phyloP scores from a whole-genome alignment of 2,888 invertebrate genomes.

The Pseudanteris insignis region DNA sequence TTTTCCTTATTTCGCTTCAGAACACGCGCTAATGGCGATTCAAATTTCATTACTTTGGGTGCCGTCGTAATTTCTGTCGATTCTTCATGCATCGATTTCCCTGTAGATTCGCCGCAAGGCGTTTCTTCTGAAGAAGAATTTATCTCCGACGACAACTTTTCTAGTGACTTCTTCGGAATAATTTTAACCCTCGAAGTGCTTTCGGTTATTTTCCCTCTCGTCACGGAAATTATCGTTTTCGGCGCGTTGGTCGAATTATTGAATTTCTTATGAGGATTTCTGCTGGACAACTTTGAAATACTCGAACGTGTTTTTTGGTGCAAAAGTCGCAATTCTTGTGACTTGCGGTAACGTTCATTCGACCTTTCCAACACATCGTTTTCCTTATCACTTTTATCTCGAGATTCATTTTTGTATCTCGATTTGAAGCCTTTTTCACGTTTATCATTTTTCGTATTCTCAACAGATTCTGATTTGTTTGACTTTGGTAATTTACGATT shows the following conservation, averaged over 20 bases:
- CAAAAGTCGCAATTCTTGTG: slow-evolving; percentile 1
- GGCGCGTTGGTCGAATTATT: slow-evolving; percentile 33
- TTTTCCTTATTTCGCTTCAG: slow-evolving; percentile 26
- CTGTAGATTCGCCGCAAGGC: slow-evolving; percentile 21
- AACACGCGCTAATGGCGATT: slow-evolving; percentile 29
- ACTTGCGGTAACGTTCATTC: slow-evolving; percentile 14
- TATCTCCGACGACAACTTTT: slow-evolving; percentile 10
- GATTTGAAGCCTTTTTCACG: slow-evolving; percentile 4
- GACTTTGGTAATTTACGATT: slow-evolving; percentile 12
- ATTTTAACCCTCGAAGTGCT: slow-evolving; percentile 37
- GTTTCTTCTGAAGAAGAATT: slow-evolving; percentile 8
- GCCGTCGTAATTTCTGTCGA: slow-evolving; percentile 10
- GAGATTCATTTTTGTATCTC: slow-evolving; percentile 16
- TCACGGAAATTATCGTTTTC: slow-evolving; percentile 39
- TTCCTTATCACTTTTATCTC: slow-evolving; percentile 20
- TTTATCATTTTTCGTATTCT: slow-evolving; percentile 19
- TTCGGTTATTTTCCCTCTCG: slow-evolving; percentile 43
- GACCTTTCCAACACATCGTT: slow-evolving; percentile 30
- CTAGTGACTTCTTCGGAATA: slow-evolving; percentile 26
- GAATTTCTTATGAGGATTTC: slow-evolving; percentile 1
- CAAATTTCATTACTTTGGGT: slow-evolving; percentile 14
- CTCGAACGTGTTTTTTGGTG: slow-evolving; percentile 17
- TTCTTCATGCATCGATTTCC: slow-evolving; percentile 1
- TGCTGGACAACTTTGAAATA: slow-evolving; percentile 5
- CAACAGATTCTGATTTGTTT: slow-evolving; percentile 24